Evolutionary conservation across 2,797 vertebrate genomes (phyloP).

Genomic region (Oryzias dopingdopingensis): DNA sequence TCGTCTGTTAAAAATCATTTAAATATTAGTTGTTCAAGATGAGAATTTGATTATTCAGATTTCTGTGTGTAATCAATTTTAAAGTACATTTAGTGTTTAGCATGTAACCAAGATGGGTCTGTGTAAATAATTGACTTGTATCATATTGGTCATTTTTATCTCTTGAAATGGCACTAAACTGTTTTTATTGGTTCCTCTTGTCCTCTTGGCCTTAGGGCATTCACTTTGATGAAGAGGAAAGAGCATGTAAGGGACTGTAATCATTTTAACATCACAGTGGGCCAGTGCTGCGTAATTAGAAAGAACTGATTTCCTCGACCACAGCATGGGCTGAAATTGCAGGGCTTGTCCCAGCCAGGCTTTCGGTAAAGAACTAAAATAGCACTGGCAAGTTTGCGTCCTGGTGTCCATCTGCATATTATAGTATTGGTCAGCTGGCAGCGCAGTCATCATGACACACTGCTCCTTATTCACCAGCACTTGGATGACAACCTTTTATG

Average conservation of each 20-base stretch:
- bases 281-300: slow-evolving; percentile 78
- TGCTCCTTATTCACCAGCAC: slow-evolving; percentile 57
- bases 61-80: background rate
- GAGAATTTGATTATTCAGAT: background rate
- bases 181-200: slow-evolving; percentile 60
- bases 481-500: slow-evolving; percentile 68
- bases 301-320: slow-evolving; percentile 77
- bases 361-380: slow-evolving; percentile 72
- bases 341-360: slow-evolving; percentile 63
- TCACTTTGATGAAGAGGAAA: slow-evolving; percentile 72
- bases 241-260: slow-evolving; percentile 70
- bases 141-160: slow-evolving; percentile 52
- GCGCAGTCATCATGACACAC: slow-evolving; percentile 53
- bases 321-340: slow-evolving; percentile 77
- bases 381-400: slow-evolving; percentile 65
- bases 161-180: slow-evolving; percentile 65
- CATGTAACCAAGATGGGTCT: slow-evolving; percentile 32
- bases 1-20: too few species aligned
- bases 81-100: background rate
- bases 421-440: slow-evolving; percentile 70
- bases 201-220: slow-evolving; percentile 55
- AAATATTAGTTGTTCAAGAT: too few species aligned
- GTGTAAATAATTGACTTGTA: slow-evolving; percentile 50
- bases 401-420: slow-evolving; percentile 59
- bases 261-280: slow-evolving; percentile 77